Evolutionary conservation across 2,888 invertebrate genomes (phyloP).

Genomic region (Pseudanteris insignis): DNA sequence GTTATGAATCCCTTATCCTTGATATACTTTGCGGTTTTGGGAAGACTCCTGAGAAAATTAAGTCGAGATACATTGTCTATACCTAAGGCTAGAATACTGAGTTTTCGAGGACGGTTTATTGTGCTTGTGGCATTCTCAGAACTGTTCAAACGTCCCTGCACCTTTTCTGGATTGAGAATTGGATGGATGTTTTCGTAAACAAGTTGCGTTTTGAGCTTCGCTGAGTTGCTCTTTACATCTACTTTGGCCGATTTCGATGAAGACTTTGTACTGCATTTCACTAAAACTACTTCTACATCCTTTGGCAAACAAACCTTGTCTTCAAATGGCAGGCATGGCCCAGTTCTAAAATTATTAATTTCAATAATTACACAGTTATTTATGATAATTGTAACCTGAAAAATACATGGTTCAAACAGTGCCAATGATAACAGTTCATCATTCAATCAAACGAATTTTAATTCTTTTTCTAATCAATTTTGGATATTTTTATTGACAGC

Average conservation of each 20-base stretch:
- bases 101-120: constrained; percentile 53
- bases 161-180: constrained; percentile 68
- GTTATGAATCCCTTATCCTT: too few species aligned
- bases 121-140: constrained; percentile 29
- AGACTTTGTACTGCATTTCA: constrained; percentile 66
- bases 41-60: constrained; percentile 80
- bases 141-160: constrained; percentile 64
- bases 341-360: constrained; percentile 58
- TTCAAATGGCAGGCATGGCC: constrained; percentile 68
- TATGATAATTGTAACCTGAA: too few species aligned
- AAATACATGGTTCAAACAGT: too few species aligned
- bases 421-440: too few species aligned
- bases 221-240: constrained; percentile 50
- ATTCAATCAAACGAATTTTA: too few species aligned
- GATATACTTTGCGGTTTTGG: constrained; percentile 75
- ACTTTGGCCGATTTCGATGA: constrained; percentile 46
- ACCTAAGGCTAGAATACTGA: constrained; percentile 81
- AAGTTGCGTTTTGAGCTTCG: constrained; percentile 32
- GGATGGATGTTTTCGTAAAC: constrained; percentile 71
- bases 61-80: constrained; percentile 86
- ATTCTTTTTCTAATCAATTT: too few species aligned
- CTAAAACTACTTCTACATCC: constrained; percentile 67
- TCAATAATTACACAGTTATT: too few species aligned
- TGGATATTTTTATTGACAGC: too few species aligned
- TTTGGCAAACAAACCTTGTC: constrained; percentile 58